Percentiles rank a stretch among this genome's conserved stretches.
Conservation (phyloP, 2,113 vertebrate species). For the Sula dactylatra region DNA sequence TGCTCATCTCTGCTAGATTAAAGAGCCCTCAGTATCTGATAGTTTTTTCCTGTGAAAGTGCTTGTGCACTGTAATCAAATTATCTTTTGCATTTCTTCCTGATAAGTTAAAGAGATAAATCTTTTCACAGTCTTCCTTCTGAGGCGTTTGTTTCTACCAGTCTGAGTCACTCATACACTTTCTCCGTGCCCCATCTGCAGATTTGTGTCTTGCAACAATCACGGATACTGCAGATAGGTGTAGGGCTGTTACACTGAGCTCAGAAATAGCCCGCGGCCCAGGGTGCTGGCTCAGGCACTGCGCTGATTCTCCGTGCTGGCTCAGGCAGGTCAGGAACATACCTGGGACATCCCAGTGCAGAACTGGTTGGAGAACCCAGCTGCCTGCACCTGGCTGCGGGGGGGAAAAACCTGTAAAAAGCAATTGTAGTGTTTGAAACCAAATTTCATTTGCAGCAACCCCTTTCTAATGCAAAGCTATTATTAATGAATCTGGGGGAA, state of each 20-base stretch:
- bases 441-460: neutral
- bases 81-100: constrained; percentile 3
- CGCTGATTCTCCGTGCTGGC: neutral
- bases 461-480: neutral
- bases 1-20: neutral
- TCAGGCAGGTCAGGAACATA: neutral
- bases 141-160: neutral
- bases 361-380: neutral
- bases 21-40: constrained; percentile 3
- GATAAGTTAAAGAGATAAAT: constrained; percentile 7
- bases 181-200: neutral
- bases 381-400: neutral
- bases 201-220: neutral
- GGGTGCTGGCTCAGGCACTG: fast-evolving
- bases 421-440: neutral
- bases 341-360: neutral
- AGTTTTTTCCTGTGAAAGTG: constrained; percentile 18
- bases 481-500: neutral
- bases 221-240: fast-evolving
- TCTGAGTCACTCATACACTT: neutral
- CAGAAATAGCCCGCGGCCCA: neutral
- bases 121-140: neutral
- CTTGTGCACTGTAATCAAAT: constrained; percentile 19
- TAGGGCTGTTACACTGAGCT: neutral
- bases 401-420: neutral